Conservation (phyloP, 2,113 vertebrate genomes). For the Hippocampus comes region DNA sequence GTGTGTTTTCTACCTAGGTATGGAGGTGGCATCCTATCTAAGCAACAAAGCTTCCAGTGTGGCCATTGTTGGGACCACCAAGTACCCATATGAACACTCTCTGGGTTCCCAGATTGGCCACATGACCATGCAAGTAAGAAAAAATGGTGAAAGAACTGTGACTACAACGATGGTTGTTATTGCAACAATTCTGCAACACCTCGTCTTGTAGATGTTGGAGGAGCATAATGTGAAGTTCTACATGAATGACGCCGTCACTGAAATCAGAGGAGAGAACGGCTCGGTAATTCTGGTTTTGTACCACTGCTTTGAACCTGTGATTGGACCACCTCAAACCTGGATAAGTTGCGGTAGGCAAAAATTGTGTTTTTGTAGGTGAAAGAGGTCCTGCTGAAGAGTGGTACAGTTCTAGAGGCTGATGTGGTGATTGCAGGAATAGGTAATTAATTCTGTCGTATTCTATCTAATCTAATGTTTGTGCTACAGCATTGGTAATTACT, state of each 20-base stretch:
- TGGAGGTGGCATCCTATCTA: conserved; percentile 83
- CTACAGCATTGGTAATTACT: neutral
- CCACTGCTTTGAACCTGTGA: neutral
- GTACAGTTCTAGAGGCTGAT: conserved; percentile 73
- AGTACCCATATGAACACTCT: conserved; percentile 67
- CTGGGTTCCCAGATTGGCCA: conserved; percentile 79
- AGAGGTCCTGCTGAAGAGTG: conserved; percentile 71
- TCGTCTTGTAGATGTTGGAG: conserved; percentile 76
- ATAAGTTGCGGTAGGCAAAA: neutral
- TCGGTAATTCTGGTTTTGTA: conserved; percentile 62
- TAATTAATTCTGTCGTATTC: conserved; percentile 31
- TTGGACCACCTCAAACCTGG: neutral
- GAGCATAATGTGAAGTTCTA: conserved; percentile 78
- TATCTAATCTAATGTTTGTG: too few relatives aligned
- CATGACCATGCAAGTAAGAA: conserved; percentile 76
- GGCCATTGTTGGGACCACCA: conserved; percentile 70
- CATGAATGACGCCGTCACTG: conserved; percentile 72
- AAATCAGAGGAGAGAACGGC: conserved; percentile 76
- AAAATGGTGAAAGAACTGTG: neutral
- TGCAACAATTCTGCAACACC: neutral
- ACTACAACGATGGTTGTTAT: neutral
- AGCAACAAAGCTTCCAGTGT: conserved; percentile 75
- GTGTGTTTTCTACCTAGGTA: conserved; percentile 65
- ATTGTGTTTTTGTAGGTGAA: conserved; percentile 69
- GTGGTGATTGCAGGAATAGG: conserved; percentile 82